Evolutionary conservation across 2,113 vertebrate species (phyloP).

Genomic region (Phrynosoma blainvillii): DNA sequence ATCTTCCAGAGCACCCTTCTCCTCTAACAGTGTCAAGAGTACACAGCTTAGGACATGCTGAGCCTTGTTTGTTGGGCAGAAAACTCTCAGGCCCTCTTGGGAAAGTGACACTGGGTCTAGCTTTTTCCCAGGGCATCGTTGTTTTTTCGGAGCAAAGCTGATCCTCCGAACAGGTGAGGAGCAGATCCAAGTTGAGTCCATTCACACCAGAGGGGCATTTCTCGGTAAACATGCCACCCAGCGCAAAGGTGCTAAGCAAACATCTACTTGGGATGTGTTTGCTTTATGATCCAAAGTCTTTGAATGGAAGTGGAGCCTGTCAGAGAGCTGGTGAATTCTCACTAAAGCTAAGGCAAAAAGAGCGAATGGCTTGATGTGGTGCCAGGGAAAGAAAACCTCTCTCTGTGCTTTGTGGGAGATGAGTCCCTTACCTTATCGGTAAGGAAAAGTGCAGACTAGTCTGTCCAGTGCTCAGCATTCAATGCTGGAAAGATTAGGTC

Average conservation of each 20-base stretch:
- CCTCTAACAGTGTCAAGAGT: rapidly evolving
- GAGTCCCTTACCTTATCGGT: not conserved
- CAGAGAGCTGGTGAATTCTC: not conserved
- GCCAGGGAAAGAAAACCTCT: not conserved
- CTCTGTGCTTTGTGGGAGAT: not conserved
- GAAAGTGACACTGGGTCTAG: not conserved
- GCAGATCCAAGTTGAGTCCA: not conserved
- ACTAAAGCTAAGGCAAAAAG: not conserved
- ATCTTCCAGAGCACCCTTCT: not conserved
- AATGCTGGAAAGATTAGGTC: too few relatives aligned
- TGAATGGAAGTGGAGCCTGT: conserved; percentile 21
- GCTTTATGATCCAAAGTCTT: conserved; percentile 5
- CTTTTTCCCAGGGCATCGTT: not conserved
- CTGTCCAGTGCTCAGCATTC: not conserved
- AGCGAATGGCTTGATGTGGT: too few relatives aligned
- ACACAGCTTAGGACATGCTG: not conserved
- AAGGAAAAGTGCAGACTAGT: not conserved
- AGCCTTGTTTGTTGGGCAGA: not conserved
- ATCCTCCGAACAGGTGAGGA: not conserved
- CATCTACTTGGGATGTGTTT: conserved; percentile 36
- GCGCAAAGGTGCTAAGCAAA: conserved; percentile 42
- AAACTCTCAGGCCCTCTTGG: rapidly evolving
- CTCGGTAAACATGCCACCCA: conserved; percentile 3
- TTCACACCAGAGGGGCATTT: rapidly evolving
- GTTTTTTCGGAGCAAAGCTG: not conserved